Conservation (phyloP, 2,888 invertebrate genomes). For the Bruchidius siliquastri region DNA sequence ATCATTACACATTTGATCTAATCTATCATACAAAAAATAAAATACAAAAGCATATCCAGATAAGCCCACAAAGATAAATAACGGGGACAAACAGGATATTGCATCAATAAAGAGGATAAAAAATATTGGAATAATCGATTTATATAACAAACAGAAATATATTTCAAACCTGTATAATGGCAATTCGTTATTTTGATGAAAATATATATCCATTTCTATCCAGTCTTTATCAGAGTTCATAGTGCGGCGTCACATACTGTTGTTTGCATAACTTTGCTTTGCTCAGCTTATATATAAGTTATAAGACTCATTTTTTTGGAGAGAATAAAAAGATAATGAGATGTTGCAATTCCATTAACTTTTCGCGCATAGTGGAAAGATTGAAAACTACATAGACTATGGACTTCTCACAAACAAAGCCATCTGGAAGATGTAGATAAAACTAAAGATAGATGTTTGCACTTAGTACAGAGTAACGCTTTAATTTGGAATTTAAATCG, state of each 20-base stretch:
- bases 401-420: not conserved
- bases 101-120: not conserved
- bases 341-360: not conserved
- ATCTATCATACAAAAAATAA: not conserved
- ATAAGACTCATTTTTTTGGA: no score
- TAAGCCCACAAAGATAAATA: not conserved
- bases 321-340: not conserved
- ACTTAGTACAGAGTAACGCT: not conserved
- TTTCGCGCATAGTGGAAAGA: not conserved
- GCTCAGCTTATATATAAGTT: no score
- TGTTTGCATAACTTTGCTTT: no score
- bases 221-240: not conserved
- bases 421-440: not conserved
- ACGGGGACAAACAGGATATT: not conserved
- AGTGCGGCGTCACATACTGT: no score
- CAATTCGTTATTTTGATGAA: not conserved
- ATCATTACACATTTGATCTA: not conserved
- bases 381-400: not conserved
- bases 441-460: not conserved
- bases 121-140: not conserved
- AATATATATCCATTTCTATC: not conserved
- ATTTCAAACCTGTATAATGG: not conserved
- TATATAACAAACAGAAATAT: not conserved
- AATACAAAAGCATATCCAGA: not conserved
- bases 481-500: not conserved